These are phyloP conservation scores for Dipodomys ordii DNA, from an alignment of 2,113 vertebrate species.

Conservation along the genomic window DNA sequence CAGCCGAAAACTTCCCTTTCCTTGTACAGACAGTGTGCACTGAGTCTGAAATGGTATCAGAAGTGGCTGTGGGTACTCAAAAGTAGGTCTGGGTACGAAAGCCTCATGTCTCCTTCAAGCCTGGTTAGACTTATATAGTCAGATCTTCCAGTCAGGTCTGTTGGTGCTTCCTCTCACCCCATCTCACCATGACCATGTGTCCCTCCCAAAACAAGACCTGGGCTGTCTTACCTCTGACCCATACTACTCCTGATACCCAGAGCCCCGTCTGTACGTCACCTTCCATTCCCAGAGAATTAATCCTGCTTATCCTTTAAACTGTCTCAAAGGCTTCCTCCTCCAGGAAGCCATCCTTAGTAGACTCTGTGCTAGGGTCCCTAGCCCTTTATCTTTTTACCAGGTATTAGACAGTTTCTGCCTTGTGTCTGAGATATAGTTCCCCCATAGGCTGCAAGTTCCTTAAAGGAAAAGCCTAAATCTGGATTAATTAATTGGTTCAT, in stretches of 20 bases:
- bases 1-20: neutral
- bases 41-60: neutral
- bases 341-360: neutral
- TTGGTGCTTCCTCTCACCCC: neutral
- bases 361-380: neutral
- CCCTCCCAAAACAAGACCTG: neutral
- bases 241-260: neutral
- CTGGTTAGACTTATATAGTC: neutral
- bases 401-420: neutral
- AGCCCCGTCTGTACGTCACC: neutral
- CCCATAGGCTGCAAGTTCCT: neutral
- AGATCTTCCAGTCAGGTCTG: neutral
- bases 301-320: neutral
- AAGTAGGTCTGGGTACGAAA: neutral
- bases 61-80: neutral
- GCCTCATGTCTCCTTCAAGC: neutral
- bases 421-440: neutral
- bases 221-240: neutral
- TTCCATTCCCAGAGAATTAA: neutral
- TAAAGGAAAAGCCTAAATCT: neutral
- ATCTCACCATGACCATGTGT: neutral
- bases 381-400: neutral
- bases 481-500: neutral
- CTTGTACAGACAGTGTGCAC: neutral
- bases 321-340: neutral